Percentiles rank a stretch among this genome's conserved stretches.
Conservation (phyloP, 2,113 vertebrate genomes). For the cattle (Bos taurus) region ARS-UCD2.0 NC_037342.1:63734001-63734500, state of each 20-base stretch:
- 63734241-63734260: background rate
- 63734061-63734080: background rate
- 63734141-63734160: background rate
- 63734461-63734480: background rate
- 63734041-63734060: background rate
- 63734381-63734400: background rate
- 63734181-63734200: background rate
- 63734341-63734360: background rate
- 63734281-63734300: background rate
- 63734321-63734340: background rate
- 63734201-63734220: background rate
- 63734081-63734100: background rate
- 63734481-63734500: conserved; percentile 15
- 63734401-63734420: background rate
- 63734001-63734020: background rate
- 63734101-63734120: background rate
- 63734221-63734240: background rate
- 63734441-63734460: background rate
- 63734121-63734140: background rate
- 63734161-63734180: background rate
- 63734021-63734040: background rate
- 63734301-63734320: background rate
- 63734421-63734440: background rate
- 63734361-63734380: background rate
- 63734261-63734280: background rate